Evolutionary conservation across 2,113 vertebrate genomes (phyloP).

Genomic region (Nothoprocta pentlandii): DNA sequence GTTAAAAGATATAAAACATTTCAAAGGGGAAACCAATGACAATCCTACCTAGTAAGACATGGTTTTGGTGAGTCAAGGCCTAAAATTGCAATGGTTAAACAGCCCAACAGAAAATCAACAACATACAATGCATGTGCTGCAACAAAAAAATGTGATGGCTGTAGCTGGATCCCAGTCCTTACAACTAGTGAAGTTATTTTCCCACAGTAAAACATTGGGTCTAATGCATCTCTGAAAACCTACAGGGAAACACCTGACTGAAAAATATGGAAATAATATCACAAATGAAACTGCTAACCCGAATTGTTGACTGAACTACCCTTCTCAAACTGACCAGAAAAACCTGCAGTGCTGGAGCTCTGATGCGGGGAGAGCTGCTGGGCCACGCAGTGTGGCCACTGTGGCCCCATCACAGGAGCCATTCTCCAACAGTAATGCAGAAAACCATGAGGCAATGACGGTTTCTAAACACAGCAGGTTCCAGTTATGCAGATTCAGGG

Average conservation of each 20-base stretch:
- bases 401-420: neutral
- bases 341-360: neutral
- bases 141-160: neutral
- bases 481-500: neutral
- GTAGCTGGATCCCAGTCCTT: neutral
- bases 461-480: neutral
- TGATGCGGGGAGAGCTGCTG: neutral
- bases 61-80: neutral
- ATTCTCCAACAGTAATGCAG: neutral
- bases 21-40: neutral
- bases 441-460: neutral
- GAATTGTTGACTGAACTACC: neutral
- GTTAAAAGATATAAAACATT: neutral
- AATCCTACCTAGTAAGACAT: neutral
- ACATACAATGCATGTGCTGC: neutral
- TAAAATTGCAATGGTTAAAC: neutral
- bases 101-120: neutral
- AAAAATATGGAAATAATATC: neutral
- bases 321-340: neutral
- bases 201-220: neutral
- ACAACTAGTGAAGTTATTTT: neutral
- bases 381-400: neutral
- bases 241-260: neutral
- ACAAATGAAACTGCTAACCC: neutral
- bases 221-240: neutral